Base-by-base conservation (phyloP, 2,797 vertebrate genomes). In the Pteropus rufus region DNA sequence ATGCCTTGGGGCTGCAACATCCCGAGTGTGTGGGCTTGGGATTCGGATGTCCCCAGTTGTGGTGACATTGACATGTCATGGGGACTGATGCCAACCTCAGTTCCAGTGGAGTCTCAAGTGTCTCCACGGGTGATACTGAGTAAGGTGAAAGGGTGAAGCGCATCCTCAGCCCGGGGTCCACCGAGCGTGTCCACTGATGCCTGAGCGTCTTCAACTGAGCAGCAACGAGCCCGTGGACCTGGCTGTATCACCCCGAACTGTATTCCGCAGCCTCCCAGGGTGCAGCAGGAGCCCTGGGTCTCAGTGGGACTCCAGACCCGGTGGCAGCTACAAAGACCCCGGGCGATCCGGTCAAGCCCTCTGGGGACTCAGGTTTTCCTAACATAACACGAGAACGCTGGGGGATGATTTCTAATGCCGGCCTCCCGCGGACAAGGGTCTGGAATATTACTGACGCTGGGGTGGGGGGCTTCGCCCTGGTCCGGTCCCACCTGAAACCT, bases 51-150 rank as follows among this genome's bases (percentile, higher is more conserved):
- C 41, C 3, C 21, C 5, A 3, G 72, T 26, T 8, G 10, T 1
- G 14, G 52, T 24, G 36, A 29, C 15, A 1, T 2, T 1, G 65
- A 9, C 14, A 9, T 1, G 24, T 80, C 24, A 0, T 0, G 9
- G 69, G 39, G 8, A 24, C 41, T 23, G n/a, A 54, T 2, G 18
- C n/a, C 44, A 39, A 2, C 19, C 41, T 70, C 12, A 14, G 19
- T 24, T 44, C 85, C 82, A 36, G 44, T 7, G 23, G 49, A 72
- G 36, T 5, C 75, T 65, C 5, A 12, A 7, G n/a, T 26, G 52
- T 31, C n/a, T 90, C 52, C 44, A 3, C 2, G 18, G 18, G 49
- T 10, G 49, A 49, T 1, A 14, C n/a, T 77, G 58, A 41, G 81
- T 52, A 58, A 81, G 77, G 62, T 44, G 49, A n/a, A 54, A 69